These are phyloP conservation scores for Caenorhabditis becei DNA, from an alignment of 2,888 invertebrate species.

Conservation along the genomic window DNA sequence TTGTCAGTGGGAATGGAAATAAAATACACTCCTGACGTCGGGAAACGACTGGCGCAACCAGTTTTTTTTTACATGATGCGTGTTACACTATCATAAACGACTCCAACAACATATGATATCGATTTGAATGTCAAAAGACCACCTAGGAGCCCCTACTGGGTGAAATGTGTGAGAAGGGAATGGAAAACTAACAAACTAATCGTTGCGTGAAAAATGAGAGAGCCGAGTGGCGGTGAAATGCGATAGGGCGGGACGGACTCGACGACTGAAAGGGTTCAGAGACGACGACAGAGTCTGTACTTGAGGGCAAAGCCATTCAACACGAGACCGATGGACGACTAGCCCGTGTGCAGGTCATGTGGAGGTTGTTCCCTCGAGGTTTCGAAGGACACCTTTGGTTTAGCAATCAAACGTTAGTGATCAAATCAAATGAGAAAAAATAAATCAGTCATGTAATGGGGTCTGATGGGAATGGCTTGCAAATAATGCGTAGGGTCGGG, in stretches of 20 bases:
- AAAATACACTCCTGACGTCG: neutral
- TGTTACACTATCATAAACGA: constrained; percentile 21
- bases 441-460: neutral
- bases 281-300: constrained; percentile 3
- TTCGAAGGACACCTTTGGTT: neutral
- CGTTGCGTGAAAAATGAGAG: neutral
- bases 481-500: no score
- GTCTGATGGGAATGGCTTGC: neutral
- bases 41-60: constrained; percentile 6
- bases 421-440: neutral
- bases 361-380: neutral
- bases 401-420: constrained; percentile 1
- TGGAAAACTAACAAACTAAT: constrained; percentile 5
- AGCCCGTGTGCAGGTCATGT: constrained; percentile 5
- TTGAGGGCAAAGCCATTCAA: constrained; percentile 1
- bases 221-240: constrained; percentile 9
- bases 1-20: neutral
- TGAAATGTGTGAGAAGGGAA: neutral
- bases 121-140: constrained; percentile 5
- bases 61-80: constrained; percentile 1
- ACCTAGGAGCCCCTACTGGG: neutral
- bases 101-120: constrained; percentile 5
- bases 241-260: constrained; percentile 12
- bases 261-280: neutral
- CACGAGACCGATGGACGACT: neutral